Percentiles rank a stretch among this genome's conserved stretches.
Conservation (phyloP, 2,113 vertebrate species). For the Terrapene triunguis region DNA sequence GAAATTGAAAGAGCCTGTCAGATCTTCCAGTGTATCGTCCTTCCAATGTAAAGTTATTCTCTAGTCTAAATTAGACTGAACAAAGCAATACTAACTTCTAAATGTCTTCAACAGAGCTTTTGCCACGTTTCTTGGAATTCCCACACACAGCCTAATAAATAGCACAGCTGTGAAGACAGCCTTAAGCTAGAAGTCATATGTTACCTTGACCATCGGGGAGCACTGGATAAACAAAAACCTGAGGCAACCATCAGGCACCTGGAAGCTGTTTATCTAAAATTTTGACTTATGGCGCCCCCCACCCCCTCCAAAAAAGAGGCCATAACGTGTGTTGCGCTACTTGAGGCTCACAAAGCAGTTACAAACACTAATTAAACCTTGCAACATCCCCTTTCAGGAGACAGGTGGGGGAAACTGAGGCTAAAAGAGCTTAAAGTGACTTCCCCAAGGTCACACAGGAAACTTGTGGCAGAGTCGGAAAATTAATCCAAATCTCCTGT, state of each 20-base stretch:
- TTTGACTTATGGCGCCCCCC: not conserved
- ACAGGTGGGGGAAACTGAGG: not conserved
- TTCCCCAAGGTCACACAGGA: conserved; percentile 12
- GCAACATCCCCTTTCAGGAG: not conserved
- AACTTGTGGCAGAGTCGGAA: not conserved
- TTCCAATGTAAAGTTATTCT: not conserved
- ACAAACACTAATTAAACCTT: not conserved
- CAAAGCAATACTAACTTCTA: not conserved
- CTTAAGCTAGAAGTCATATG: not conserved
- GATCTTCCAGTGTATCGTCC: not conserved
- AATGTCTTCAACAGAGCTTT: not conserved
- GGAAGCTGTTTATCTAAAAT: not conserved
- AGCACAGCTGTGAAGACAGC: not conserved
- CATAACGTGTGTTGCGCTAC: not conserved
- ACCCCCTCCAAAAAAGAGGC: too few species aligned
- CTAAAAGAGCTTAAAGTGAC: not conserved
- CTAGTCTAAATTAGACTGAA: not conserved
- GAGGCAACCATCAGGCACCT: not conserved
- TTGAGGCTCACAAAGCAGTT: not conserved
- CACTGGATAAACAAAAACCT: not conserved
- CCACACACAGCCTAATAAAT: not conserved
- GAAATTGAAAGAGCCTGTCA: not conserved
- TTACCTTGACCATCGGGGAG: not conserved
- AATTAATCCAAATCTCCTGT: conserved; percentile 21
- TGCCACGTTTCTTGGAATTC: not conserved